These are phyloP conservation scores for Athene noctua DNA, from an alignment of 2,113 vertebrate genomes.

Conservation along the genomic window DNA sequence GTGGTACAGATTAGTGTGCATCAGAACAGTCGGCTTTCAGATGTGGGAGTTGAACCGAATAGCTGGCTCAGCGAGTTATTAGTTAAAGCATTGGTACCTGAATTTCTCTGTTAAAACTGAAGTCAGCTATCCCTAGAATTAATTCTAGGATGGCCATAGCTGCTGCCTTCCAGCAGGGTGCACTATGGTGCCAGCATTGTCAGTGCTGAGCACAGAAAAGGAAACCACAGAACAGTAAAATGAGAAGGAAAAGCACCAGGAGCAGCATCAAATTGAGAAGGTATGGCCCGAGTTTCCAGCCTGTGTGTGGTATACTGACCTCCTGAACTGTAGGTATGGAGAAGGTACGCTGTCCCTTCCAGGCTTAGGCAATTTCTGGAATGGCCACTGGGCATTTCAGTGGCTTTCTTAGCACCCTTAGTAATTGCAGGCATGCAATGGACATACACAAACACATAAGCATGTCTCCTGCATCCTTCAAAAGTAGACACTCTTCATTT, in stretches of 20 bases:
- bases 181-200: slow-evolving; percentile 48
- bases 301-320: background rate
- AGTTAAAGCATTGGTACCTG: background rate
- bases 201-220: background rate
- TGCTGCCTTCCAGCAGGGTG: slow-evolving; percentile 47
- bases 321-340: slow-evolving; percentile 14
- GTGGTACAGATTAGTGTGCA: background rate
- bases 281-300: slow-evolving; percentile 1
- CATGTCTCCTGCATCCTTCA: background rate
- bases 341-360: background rate
- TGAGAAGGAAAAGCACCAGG: background rate
- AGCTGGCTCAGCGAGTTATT: background rate
- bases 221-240: background rate
- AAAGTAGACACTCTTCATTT: background rate
- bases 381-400: background rate
- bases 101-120: background rate
- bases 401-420: background rate
- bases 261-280: background rate
- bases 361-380: background rate
- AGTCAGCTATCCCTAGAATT: background rate
- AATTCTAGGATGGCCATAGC: background rate
- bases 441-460: background rate
- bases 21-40: background rate
- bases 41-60: background rate
- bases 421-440: background rate